Evolutionary conservation across 2,888 invertebrate genomes (phyloP).

Genomic region (Nebria brevicollis): DNA sequence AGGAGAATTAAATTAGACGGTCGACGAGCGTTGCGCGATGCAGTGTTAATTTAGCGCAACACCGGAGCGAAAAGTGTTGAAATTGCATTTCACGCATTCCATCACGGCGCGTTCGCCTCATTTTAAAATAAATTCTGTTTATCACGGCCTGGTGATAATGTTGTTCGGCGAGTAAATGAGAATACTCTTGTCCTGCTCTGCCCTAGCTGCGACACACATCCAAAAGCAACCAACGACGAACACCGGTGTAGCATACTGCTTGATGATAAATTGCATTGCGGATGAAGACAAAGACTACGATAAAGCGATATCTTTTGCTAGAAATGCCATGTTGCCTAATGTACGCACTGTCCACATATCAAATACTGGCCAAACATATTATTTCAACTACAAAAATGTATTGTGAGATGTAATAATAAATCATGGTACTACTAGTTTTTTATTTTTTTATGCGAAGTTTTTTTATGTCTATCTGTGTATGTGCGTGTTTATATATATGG

Average conservation of each 20-base stretch:
- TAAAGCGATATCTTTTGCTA: neutral
- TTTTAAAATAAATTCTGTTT: slow-evolving; percentile 46
- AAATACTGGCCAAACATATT: neutral
- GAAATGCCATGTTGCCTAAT: neutral
- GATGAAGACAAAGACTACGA: slow-evolving; percentile 23
- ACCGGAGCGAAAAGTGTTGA: slow-evolving; percentile 32
- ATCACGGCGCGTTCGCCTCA: slow-evolving; percentile 34
- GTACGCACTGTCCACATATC: neutral
- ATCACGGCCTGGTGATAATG: slow-evolving; percentile 44
- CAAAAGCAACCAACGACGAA: slow-evolving; percentile 20
- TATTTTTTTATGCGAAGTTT: too few relatives aligned
- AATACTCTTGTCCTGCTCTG: neutral
- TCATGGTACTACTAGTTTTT: too few relatives aligned
- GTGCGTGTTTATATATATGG: too few relatives aligned
- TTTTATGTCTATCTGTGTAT: too few relatives aligned
- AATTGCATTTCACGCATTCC: slow-evolving; percentile 45
- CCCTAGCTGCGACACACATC: neutral
- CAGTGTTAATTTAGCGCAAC: slow-evolving; percentile 14
- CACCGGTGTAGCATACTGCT: slow-evolving; percentile 16
- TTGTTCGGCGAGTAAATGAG: slow-evolving; percentile 32
- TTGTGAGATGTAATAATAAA: too few relatives aligned
- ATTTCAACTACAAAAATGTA: too few relatives aligned
- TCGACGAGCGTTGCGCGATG: slow-evolving; percentile 4
- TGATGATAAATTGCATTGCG: slow-evolving; percentile 37
- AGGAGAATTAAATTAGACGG: slow-evolving; percentile 34